Evolutionary conservation across 2,888 invertebrate species (phyloP).

Genomic region (Pachliopta kotzebuea): DNA sequence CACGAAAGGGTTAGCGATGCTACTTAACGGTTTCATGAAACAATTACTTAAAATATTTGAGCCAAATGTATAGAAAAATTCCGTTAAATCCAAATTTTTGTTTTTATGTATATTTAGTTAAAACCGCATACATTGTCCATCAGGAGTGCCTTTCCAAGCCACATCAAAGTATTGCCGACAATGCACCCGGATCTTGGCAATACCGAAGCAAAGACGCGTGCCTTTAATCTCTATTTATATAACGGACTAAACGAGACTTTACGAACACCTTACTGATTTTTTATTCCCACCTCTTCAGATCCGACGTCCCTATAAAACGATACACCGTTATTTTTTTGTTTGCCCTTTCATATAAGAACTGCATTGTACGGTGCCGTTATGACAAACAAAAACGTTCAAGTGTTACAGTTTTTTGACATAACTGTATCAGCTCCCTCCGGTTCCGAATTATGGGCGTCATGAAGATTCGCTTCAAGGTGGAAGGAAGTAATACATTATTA

Average conservation of each 20-base stretch:
- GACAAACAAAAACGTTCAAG: slow-evolving; percentile 57
- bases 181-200: slow-evolving; percentile 51
- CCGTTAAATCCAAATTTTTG: slow-evolving; percentile 8
- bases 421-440: slow-evolving; percentile 67
- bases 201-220: slow-evolving; percentile 67
- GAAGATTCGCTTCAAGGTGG: slow-evolving; percentile 64
- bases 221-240: slow-evolving; percentile 77
- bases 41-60: background rate
- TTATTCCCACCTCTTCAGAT: slow-evolving; percentile 50
- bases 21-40: background rate
- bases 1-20: background rate
- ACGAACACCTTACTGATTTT: slow-evolving; percentile 72
- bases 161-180: slow-evolving; percentile 69
- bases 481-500: slow-evolving; percentile 78
- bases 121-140: slow-evolving; percentile 51
- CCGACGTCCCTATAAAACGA: slow-evolving; percentile 67
- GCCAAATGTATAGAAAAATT: background rate
- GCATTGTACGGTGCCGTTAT: slow-evolving; percentile 68
- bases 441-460: slow-evolving; percentile 51
- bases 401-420: slow-evolving; percentile 76
- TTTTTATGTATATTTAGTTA: slow-evolving; percentile 11
- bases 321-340: slow-evolving; percentile 60
- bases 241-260: slow-evolving; percentile 67
- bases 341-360: slow-evolving; percentile 59
- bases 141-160: slow-evolving; percentile 67